Evolutionary conservation across 2,113 vertebrate genomes (phyloP).

Genomic region (Protobothrops flavoviridis): DNA sequence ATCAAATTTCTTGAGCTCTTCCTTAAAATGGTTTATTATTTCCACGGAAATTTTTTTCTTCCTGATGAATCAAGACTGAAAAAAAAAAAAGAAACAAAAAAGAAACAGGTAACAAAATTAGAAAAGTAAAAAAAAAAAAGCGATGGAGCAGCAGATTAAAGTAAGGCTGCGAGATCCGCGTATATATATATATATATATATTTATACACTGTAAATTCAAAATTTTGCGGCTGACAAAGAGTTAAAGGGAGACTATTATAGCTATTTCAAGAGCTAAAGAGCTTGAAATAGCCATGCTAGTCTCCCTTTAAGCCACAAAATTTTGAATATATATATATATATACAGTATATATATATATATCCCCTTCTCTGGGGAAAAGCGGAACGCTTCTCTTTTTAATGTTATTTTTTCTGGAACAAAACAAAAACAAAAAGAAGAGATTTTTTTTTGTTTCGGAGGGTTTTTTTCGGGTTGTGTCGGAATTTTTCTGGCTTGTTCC

Average conservation of each 20-base stretch:
- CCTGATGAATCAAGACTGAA: slow-evolving; percentile 93
- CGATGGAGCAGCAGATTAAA: slow-evolving; percentile 82
- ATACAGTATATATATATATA: slow-evolving; percentile 9
- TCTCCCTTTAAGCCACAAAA: too few relatives aligned
- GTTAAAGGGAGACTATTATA: too few relatives aligned
- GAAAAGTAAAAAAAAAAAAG: slow-evolving; percentile 33
- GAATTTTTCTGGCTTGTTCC: not conserved
- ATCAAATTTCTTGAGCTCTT: slow-evolving; percentile 90
- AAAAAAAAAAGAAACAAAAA: slow-evolving; percentile 77
- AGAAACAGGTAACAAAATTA: slow-evolving; percentile 73
- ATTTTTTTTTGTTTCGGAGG: too few relatives aligned
- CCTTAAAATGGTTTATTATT: slow-evolving; percentile 80
- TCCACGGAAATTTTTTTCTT: slow-evolving; percentile 71
- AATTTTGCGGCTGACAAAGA: too few relatives aligned
- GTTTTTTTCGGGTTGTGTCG: not conserved
- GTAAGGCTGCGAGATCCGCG: slow-evolving; percentile 84
- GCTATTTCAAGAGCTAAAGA: too few relatives aligned
- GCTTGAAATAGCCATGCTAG: too few relatives aligned
- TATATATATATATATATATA: too few relatives aligned
- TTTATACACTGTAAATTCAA: too few relatives aligned
- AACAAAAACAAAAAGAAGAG: not conserved
- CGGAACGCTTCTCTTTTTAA: slow-evolving; percentile 36
- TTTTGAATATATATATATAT: too few relatives aligned
- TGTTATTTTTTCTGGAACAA: slow-evolving; percentile 57
- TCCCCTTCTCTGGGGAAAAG: slow-evolving; percentile 78